phyloP scores from a whole-genome alignment of 2,888 invertebrate genomes.

The Oxystoma pomonae region DNA sequence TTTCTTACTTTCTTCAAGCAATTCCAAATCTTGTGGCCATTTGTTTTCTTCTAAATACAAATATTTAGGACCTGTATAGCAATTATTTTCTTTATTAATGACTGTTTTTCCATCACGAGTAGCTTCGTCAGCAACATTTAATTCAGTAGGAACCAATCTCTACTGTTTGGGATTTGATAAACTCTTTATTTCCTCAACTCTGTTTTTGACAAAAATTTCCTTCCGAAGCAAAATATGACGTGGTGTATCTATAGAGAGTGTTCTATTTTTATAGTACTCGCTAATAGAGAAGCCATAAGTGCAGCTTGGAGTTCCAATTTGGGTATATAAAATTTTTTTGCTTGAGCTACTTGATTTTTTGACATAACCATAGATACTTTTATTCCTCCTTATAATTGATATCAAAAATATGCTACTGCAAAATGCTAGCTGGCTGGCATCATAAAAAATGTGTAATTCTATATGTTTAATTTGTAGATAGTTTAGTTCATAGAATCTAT shows the following conservation, averaged over 20 bases:
- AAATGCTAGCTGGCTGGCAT: slow-evolving; percentile 2
- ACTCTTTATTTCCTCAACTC: neutral
- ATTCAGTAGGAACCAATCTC: neutral
- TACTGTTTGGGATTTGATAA: neutral
- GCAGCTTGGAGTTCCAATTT: neutral
- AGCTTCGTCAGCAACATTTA: neutral
- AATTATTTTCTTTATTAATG: neutral
- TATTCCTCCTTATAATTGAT: neutral
- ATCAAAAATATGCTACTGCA: slow-evolving; percentile 1
- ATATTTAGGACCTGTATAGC: neutral
- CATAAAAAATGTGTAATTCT: neutral
- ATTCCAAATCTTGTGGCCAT: neutral
- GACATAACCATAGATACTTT: neutral
- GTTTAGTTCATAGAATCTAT: neutral
- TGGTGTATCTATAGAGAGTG: neutral
- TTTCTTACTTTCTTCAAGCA: neutral
- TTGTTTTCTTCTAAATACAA: neutral
- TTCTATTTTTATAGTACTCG: neutral
- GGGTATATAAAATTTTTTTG: neutral
- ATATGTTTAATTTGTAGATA: neutral
- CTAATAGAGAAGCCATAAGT: neutral
- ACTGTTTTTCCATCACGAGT: neutral
- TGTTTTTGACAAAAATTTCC: neutral
- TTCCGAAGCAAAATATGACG: neutral
- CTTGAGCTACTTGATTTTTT: neutral